Percentiles rank a stretch among this genome's conserved stretches.
phyloP scores from a whole-genome alignment of 1,140 invertebrate species.

The Neodiprion lecontei region DNA sequence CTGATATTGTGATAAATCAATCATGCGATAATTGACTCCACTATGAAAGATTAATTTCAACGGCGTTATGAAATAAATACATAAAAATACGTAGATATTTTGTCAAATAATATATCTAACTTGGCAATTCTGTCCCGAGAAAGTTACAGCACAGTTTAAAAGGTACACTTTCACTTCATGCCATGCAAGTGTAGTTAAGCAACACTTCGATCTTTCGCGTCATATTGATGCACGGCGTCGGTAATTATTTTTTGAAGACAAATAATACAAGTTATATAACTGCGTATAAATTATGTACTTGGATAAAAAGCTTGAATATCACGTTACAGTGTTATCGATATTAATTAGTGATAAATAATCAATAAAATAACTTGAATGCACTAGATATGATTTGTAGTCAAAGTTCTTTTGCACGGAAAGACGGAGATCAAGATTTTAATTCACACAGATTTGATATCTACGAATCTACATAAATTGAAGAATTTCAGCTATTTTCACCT shows the following conservation, averaged over 20 bases:
- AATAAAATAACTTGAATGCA: too few species aligned
- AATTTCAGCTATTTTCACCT: too few species aligned
- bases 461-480: too few species aligned
- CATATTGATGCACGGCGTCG: background rate
- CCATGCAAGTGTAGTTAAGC: slow-evolving; percentile 35
- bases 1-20: background rate
- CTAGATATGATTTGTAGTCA: too few species aligned
- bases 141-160: slow-evolving; percentile 34
- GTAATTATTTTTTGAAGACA: background rate
- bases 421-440: too few species aligned
- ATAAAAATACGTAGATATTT: background rate
- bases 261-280: background rate
- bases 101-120: background rate
- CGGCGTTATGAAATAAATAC: too few species aligned
- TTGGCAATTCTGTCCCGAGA: slow-evolving; percentile 31
- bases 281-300: background rate
- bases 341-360: background rate
- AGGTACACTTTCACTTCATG: slow-evolving; percentile 45
- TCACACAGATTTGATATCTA: too few species aligned
- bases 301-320: background rate
- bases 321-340: background rate
- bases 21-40: background rate
- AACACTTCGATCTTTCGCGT: slow-evolving; percentile 27
- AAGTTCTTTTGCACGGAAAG: too few species aligned
- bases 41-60: too few species aligned